A percentile compares a stretch with the other conserved stretches of the same genome.
These are phyloP conservation scores for Carposina sasakii DNA, from an alignment of 1,140 invertebrate species.

Conservation along the genomic window DNA sequence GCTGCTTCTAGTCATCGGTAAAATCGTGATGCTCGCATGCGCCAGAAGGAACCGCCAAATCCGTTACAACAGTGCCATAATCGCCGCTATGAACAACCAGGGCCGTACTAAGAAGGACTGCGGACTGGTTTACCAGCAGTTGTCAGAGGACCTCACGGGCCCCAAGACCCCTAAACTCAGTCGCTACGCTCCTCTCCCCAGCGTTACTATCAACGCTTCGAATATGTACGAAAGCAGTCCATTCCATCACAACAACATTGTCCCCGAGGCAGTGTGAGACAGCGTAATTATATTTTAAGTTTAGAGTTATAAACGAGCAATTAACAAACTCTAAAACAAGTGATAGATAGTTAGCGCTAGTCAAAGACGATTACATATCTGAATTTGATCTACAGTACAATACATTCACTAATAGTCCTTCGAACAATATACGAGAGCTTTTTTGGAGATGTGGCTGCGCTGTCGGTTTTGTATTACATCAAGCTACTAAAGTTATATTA, in stretches of 20 bases:
- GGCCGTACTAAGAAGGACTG: conserved; percentile 68
- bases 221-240: conserved; percentile 75
- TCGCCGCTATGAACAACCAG: conserved; percentile 57
- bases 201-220: conserved; percentile 72
- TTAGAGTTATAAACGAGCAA: conserved; percentile 46
- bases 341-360: conserved; percentile 68
- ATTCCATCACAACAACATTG: conserved; percentile 77
- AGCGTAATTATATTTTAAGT: conserved; percentile 29
- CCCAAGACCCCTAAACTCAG: conserved; percentile 74
- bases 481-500: no score
- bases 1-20: conserved; percentile 66
- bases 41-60: conserved; percentile 70
- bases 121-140: conserved; percentile 74
- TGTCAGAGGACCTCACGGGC: conserved; percentile 73
- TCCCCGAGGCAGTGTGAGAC: conserved; percentile 75
- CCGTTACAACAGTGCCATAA: conserved; percentile 71
- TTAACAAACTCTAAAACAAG: conserved; percentile 61
- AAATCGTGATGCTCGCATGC: conserved; percentile 66
- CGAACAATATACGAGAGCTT: conserved; percentile 45
- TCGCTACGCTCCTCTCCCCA: conserved; percentile 70
- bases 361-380: conserved; percentile 45
- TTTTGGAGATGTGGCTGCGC: no score
- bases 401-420: conserved; percentile 50
- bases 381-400: conserved; percentile 43
- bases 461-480: no score